Evolutionary conservation across 1,140 invertebrate genomes (phyloP).

Genomic region (Sarcophaga peregrina): DNA sequence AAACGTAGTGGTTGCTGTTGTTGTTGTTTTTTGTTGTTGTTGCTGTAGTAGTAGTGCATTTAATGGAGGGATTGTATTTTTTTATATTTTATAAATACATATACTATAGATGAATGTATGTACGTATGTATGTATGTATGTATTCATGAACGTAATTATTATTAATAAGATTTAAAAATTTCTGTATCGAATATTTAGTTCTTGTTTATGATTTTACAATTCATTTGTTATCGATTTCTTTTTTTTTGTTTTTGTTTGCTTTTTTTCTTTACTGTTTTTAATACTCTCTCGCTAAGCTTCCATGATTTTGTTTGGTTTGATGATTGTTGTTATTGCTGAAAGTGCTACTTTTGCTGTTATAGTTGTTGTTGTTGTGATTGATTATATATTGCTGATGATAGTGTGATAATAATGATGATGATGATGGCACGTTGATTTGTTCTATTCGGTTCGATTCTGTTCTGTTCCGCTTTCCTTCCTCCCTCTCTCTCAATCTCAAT

Average conservation of each 20-base stretch:
- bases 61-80: slow-evolving; percentile 39
- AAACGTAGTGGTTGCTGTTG: slow-evolving; percentile 23
- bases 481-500: neutral
- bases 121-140: too few relatives aligned
- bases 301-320: slow-evolving; percentile 18
- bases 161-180: too few relatives aligned
- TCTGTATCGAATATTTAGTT: neutral
- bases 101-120: neutral
- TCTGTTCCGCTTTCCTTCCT: neutral
- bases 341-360: neutral
- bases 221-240: neutral
- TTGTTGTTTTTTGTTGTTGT: slow-evolving; percentile 22
- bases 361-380: neutral
- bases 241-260: neutral
- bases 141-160: too few relatives aligned
- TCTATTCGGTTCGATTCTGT: neutral
- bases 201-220: neutral
- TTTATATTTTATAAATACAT: slow-evolving; percentile 22
- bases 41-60: slow-evolving; percentile 37
- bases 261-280: neutral
- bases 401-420: neutral
- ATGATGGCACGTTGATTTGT: slow-evolving; percentile 31
- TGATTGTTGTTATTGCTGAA: neutral
- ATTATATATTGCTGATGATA: neutral
- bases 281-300: slow-evolving; percentile 32